These are phyloP conservation scores for Protosalanx chinensis DNA, from an alignment of 2,797 vertebrate genomes.

Conservation along the genomic window DNA sequence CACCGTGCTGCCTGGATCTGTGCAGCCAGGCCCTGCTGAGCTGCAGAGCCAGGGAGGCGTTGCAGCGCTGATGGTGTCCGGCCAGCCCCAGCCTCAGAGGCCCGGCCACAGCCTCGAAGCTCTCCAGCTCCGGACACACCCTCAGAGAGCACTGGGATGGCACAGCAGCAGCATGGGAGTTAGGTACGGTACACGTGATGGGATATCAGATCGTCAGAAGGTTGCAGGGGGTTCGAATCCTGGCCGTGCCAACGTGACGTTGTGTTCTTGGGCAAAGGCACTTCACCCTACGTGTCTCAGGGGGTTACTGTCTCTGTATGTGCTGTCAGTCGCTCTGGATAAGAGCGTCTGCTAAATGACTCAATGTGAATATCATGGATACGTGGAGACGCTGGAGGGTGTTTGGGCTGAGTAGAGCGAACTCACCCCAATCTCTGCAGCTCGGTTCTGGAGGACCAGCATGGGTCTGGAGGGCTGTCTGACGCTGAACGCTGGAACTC, in stretches of 20 bases:
- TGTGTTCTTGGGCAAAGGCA: no score
- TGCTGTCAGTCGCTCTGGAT: no score
- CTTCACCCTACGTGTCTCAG: no score
- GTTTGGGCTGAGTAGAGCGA: no score
- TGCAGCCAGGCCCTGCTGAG: conserved; percentile 77
- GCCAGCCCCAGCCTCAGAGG: conserved; percentile 73
- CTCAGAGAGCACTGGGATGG: conserved; percentile 74
- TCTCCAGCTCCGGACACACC: conserved; percentile 76
- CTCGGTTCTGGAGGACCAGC: conserved; percentile 75
- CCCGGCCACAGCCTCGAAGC: conserved; percentile 41
- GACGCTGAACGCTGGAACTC: conserved; percentile 80
- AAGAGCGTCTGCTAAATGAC: no score
- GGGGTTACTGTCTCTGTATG: no score
- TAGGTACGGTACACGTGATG: no score
- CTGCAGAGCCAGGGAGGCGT: conserved; percentile 80
- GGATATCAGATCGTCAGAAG: no score
- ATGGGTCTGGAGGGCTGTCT: conserved; percentile 70
- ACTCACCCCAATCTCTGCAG: conserved; percentile 74
- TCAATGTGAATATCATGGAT: no score
- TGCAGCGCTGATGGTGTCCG: conserved; percentile 77
- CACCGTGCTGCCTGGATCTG: conserved; percentile 58
- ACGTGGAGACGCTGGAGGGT: neutral
- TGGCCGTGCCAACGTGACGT: no score
- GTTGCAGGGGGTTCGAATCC: no score
- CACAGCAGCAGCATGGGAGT: neutral